Evolutionary conservation across 2,888 invertebrate species (phyloP).

Genomic region (Yponomeuta sedellus): DNA sequence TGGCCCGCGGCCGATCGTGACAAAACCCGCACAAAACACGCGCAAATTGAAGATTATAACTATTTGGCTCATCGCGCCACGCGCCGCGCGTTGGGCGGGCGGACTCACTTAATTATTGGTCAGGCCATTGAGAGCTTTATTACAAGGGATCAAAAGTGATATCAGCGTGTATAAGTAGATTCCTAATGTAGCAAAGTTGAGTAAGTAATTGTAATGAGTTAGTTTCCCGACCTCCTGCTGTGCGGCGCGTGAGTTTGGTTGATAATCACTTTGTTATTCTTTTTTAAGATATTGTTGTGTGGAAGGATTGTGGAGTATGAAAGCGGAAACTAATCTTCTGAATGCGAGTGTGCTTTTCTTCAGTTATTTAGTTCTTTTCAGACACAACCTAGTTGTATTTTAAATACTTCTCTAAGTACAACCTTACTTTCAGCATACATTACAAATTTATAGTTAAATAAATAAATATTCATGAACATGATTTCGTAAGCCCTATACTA

Average conservation of each 20-base stretch:
- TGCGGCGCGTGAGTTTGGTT: constrained; percentile 23
- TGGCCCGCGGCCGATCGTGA: constrained; percentile 10
- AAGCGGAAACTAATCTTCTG: not conserved
- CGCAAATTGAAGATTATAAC: constrained; percentile 13
- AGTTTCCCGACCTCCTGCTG: constrained; percentile 53
- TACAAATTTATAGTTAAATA: too few relatives aligned
- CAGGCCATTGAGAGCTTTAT: not conserved
- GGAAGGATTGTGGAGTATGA: constrained; percentile 8
- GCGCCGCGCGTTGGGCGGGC: not conserved
- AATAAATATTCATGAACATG: too few relatives aligned
- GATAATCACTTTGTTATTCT: not conserved
- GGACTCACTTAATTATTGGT: not conserved
- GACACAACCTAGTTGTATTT: too few relatives aligned
- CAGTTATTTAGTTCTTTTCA: too few relatives aligned
- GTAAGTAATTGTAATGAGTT: constrained; percentile 37
- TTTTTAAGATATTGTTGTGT: constrained; percentile 25
- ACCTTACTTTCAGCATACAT: too few relatives aligned
- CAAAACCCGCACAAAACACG: constrained; percentile 10
- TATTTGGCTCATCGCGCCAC: constrained; percentile 14
- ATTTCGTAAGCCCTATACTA: too few relatives aligned
- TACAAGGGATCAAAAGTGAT: not conserved
- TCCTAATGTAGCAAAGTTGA: not conserved
- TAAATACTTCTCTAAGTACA: too few relatives aligned
- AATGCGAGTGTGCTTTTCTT: too few relatives aligned
- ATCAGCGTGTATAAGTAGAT: not conserved